A percentile compares a stretch with the other conserved stretches of the same genome.
Conservation (phyloP, 1,140 invertebrate species). For the Rhynchophorus ferrugineus region DNA sequence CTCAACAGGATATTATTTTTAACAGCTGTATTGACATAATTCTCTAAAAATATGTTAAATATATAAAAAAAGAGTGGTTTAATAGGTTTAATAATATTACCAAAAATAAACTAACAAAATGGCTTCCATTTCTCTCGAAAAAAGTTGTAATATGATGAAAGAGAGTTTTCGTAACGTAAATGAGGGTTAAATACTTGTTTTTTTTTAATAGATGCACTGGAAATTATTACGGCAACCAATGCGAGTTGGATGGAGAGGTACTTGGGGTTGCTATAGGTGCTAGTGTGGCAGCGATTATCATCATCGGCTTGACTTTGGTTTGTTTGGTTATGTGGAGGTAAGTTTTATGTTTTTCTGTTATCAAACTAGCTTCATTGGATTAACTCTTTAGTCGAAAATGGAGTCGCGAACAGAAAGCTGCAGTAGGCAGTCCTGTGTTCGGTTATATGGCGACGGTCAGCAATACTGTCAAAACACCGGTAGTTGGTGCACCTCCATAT, state of each 20-base stretch:
- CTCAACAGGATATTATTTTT: too few relatives aligned
- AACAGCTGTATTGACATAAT: too few relatives aligned
- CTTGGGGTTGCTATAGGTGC: slow-evolving; percentile 83
- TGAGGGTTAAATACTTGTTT: neutral
- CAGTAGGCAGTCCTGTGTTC: slow-evolving; percentile 70
- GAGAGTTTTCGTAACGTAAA: neutral
- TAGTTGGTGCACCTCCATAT: slow-evolving; percentile 55
- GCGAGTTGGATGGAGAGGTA: slow-evolving; percentile 87
- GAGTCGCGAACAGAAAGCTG: slow-evolving; percentile 78
- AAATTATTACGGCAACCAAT: slow-evolving; percentile 79
- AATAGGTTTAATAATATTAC: too few relatives aligned
- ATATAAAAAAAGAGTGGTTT: too few relatives aligned
- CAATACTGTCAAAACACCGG: slow-evolving; percentile 60
- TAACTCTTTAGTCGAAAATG: slow-evolving; percentile 65
- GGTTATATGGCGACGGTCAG: slow-evolving; percentile 65
- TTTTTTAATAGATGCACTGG: slow-evolving; percentile 55
- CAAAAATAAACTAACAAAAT: too few relatives aligned
- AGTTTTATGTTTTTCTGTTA: slow-evolving; percentile 18
- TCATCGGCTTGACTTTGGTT: slow-evolving; percentile 77
- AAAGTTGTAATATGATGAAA: neutral
- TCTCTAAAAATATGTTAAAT: too few relatives aligned
- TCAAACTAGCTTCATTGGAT: neutral
- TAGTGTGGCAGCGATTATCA: slow-evolving; percentile 76
- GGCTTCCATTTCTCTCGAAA: too few relatives aligned
- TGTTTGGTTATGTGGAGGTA: slow-evolving; percentile 88